A percentile compares a stretch with the other conserved stretches of the same genome.
These are phyloP conservation scores for Drosophila kanapiae DNA, from an alignment of 1,140 invertebrate genomes.

Conservation along the genomic window DNA sequence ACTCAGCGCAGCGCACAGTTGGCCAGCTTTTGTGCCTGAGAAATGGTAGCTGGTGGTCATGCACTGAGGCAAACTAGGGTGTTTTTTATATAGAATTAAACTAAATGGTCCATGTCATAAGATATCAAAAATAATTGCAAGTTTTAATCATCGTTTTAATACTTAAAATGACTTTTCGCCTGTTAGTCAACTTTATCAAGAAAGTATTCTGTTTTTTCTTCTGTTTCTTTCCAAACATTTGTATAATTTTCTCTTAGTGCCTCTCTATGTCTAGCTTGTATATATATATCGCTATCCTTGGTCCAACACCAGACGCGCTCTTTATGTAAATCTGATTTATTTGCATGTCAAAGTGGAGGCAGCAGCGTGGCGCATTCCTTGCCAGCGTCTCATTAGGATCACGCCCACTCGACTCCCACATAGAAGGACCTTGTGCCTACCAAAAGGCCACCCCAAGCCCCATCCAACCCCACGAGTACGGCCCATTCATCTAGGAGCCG, in stretches of 20 bases:
- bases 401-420: neutral
- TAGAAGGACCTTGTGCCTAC: constrained; percentile 5
- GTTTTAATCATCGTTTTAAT: neutral
- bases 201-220: too few relatives aligned
- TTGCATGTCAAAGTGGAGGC: constrained; percentile 80
- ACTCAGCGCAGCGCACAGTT: constrained; percentile 42
- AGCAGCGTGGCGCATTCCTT: constrained; percentile 33
- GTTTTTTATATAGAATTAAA: neutral
- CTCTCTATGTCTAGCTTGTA: constrained; percentile 40
- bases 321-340: constrained; percentile 85
- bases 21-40: constrained; percentile 53
- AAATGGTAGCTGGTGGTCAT: constrained; percentile 29
- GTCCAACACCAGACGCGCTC: constrained; percentile 25
- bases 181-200: too few relatives aligned
- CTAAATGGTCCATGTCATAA: neutral
- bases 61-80: neutral
- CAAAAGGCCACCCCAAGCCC: neutral
- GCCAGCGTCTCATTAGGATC: constrained; percentile 62
- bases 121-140: neutral
- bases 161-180: neutral
- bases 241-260: neutral
- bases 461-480: neutral
- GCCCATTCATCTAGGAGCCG: constrained; percentile 36
- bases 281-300: constrained; percentile 34
- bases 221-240: neutral